phyloP scores from a whole-genome alignment of 2,113 vertebrate genomes.

The Mixornis gularis region DNA sequence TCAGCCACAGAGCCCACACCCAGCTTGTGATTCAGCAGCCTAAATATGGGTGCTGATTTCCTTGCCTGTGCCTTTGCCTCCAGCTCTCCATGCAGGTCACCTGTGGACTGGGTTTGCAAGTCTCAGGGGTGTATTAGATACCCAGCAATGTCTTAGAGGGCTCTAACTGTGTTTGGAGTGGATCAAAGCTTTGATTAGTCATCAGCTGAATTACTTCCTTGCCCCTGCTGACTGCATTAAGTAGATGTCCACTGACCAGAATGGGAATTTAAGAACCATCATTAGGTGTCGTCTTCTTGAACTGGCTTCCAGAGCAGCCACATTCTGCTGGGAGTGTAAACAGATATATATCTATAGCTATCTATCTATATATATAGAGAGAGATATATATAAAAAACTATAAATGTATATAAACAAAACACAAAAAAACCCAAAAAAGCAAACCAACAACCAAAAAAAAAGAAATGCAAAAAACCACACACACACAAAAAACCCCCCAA shows the following conservation, averaged over 20 bases:
- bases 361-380: too few relatives aligned
- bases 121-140: background rate
- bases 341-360: too few relatives aligned
- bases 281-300: background rate
- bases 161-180: background rate
- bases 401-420: background rate
- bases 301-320: background rate
- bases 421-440: accelerated
- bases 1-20: background rate
- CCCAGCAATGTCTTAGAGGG: background rate
- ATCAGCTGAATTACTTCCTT: background rate
- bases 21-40: background rate
- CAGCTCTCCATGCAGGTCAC: background rate
- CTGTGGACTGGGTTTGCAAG: background rate
- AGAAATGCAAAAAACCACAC: background rate
- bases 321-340: background rate
- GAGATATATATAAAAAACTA: too few relatives aligned
- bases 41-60: background rate
- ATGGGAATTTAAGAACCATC: background rate
- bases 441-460: background rate
- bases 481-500: too few relatives aligned
- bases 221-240: background rate
- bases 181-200: background rate
- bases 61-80: background rate
- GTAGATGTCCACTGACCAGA: background rate